Evolutionary conservation across 2,888 invertebrate species (phyloP).

Genomic region (Choreutis nemorana): DNA sequence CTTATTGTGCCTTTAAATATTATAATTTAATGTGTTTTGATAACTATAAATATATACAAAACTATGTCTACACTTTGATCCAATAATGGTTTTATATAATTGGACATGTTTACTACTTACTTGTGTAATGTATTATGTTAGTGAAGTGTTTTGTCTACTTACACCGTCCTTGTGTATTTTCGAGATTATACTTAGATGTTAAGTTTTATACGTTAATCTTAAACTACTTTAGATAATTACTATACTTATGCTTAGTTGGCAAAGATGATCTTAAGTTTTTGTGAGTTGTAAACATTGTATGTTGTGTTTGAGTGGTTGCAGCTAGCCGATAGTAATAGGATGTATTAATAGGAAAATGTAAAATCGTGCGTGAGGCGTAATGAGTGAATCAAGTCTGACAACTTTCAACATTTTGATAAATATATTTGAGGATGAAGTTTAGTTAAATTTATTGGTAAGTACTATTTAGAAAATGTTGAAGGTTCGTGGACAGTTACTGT

Average conservation of each 20-base stretch:
- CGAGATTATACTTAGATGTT: conserved; percentile 55
- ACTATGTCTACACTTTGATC: conserved; percentile 11
- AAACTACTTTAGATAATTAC: conserved; percentile 35
- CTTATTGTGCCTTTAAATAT: conserved; percentile 59
- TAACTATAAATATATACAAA: conserved; percentile 48
- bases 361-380: too few species aligned
- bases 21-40: conserved; percentile 58
- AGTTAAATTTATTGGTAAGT: conserved; percentile 6
- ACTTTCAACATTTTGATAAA: too few species aligned
- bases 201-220: conserved; percentile 46
- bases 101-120: conserved; percentile 29
- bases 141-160: conserved; percentile 53
- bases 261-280: conserved; percentile 34
- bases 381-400: too few species aligned
- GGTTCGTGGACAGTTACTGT: too few species aligned
- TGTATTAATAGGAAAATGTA: too few species aligned
- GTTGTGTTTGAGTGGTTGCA: conserved; percentile 34
- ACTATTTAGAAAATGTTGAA: conserved; percentile 6
- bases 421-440: too few species aligned
- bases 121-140: conserved; percentile 47
- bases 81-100: conserved; percentile 35
- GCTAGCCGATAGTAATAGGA: too few species aligned
- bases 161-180: conserved; percentile 66
- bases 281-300: conserved; percentile 25
- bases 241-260: conserved; percentile 42